Conservation (phyloP, 2,113 vertebrate species). For the Psammodynastes pulverulentus region DNA sequence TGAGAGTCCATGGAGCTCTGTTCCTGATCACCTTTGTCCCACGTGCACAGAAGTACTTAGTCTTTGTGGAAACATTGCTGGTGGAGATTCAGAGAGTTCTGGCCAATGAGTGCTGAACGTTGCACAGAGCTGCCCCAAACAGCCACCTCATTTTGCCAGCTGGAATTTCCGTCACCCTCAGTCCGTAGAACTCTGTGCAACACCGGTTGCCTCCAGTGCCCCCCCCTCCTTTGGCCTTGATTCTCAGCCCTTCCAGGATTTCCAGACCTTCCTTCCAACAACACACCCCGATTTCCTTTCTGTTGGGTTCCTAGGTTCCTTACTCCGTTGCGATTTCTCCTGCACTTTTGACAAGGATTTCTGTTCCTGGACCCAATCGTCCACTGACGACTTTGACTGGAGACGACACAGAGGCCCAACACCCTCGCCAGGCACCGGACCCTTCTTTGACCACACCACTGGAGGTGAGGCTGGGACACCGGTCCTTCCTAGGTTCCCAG, state of each 20-base stretch:
- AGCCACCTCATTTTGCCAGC: no score
- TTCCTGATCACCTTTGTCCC: background rate
- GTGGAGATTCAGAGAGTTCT: background rate
- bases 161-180: background rate
- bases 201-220: background rate
- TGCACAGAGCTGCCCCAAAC: background rate
- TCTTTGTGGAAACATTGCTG: background rate
- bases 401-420: background rate
- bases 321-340: background rate
- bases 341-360: conserved; percentile 5
- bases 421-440: background rate
- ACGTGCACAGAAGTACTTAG: background rate
- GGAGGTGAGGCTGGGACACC: background rate
- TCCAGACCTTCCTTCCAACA: background rate
- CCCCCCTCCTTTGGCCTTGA: background rate
- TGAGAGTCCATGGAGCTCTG: background rate
- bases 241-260: background rate
- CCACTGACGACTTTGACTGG: background rate
- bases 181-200: background rate
- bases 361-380: conserved; percentile 13
- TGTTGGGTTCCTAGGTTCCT: background rate
- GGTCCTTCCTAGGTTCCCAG: background rate
- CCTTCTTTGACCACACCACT: conserved; percentile 1
- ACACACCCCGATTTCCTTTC: background rate
- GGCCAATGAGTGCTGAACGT: background rate